Conservation (phyloP, 2,113 vertebrate species). For the Machaerirhynchus nigripectus region DNA sequence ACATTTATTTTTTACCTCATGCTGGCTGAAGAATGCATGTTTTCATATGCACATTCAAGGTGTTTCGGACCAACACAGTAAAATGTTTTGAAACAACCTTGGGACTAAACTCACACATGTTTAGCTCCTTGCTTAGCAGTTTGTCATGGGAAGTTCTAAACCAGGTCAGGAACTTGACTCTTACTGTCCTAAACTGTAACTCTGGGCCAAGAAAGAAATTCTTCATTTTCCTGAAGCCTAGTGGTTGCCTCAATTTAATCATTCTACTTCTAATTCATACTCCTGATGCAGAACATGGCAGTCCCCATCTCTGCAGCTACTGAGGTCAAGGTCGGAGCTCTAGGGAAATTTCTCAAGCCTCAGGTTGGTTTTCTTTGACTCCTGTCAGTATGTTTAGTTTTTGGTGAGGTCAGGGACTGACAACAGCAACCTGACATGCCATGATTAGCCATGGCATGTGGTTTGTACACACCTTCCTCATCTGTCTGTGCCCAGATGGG, state of each 20-base stretch:
- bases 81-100: background rate
- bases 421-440: background rate
- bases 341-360: background rate
- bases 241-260: background rate
- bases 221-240: background rate
- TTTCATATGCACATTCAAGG: background rate
- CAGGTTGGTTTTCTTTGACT: background rate
- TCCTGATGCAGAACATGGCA: background rate
- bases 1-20: background rate
- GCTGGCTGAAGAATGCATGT: slow-evolving; percentile 5
- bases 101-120: background rate
- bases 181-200: background rate
- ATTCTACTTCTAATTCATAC: background rate
- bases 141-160: background rate
- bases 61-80: background rate
- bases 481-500: background rate
- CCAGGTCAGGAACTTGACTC: background rate
- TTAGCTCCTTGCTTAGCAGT: background rate
- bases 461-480: background rate
- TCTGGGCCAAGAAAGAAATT: background rate
- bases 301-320: background rate
- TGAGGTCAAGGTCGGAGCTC: background rate
- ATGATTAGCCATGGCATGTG: background rate
- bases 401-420: background rate
- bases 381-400: background rate